phyloP scores from a whole-genome alignment of 2,888 invertebrate species.

The Arenicola marina region DNA sequence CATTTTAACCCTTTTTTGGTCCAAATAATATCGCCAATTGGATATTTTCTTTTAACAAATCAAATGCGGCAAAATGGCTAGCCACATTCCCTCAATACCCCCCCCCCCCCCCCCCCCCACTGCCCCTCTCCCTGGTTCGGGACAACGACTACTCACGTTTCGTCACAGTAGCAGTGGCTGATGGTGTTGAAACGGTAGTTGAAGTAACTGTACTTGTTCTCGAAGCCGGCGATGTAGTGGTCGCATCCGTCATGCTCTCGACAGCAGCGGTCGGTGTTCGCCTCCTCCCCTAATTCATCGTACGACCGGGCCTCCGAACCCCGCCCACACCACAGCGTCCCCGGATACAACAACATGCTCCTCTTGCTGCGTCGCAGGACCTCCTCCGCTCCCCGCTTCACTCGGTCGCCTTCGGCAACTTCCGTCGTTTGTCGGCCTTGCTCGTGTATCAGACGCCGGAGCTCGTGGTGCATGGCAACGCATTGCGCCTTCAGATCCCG shows the following conservation, averaged over 20 bases:
- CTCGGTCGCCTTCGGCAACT: background rate
- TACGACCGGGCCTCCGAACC: constrained; percentile 81
- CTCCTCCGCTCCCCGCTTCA: background rate
- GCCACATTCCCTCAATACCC: too few relatives aligned
- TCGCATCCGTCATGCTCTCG: constrained; percentile 87
- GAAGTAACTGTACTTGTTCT: constrained; percentile 81
- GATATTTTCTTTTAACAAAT: too few relatives aligned
- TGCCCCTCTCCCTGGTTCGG: too few relatives aligned
- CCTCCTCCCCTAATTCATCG: constrained; percentile 82
- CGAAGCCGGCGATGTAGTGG: constrained; percentile 80
- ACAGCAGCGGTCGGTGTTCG: constrained; percentile 84
- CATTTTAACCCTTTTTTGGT: too few relatives aligned
- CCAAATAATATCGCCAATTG: too few relatives aligned
- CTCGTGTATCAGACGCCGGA: background rate
- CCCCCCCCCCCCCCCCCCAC: too few relatives aligned
- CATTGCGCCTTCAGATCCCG: background rate
- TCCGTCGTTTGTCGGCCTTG: background rate
- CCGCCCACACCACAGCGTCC: constrained; percentile 92
- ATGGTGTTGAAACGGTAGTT: constrained; percentile 88
- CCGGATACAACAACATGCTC: constrained; percentile 69
- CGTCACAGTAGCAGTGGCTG: constrained; percentile 90
- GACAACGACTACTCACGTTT: constrained; percentile 72
- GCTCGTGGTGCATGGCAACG: background rate
- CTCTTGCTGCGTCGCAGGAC: background rate
- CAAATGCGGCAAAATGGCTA: too few relatives aligned